Conservation (phyloP, 1,140 invertebrate species). For the Venturia canescens region DNA sequence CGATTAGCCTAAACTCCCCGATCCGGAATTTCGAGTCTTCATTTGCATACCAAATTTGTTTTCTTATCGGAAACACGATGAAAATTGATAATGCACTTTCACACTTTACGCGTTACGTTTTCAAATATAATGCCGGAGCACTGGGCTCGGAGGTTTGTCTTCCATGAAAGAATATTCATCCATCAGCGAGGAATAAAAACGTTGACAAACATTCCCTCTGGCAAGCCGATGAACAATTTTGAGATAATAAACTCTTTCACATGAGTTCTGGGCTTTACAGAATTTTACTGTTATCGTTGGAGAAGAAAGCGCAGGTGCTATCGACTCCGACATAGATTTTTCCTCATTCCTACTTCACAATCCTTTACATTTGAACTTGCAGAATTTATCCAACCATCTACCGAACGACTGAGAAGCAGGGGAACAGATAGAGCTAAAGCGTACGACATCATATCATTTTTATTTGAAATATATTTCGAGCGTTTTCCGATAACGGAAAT, state of each 20-base stretch:
- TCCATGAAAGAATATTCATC: too few relatives aligned
- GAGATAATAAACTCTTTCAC: too few relatives aligned
- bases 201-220: too few relatives aligned
- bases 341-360: not conserved
- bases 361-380: not conserved
- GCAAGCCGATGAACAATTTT: too few relatives aligned
- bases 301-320: too few relatives aligned
- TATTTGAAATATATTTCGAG: not conserved
- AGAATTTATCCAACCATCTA: not conserved
- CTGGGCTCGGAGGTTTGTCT: too few relatives aligned
- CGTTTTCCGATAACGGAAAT: not conserved
- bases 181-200: too few relatives aligned
- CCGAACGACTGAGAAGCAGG: not conserved
- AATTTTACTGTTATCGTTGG: too few relatives aligned
- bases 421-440: not conserved
- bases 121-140: too few relatives aligned
- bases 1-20: not conserved
- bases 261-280: too few relatives aligned
- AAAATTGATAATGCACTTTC: not conserved
- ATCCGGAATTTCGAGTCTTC: not conserved
- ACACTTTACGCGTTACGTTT: too few relatives aligned
- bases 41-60: not conserved
- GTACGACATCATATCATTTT: not conserved
- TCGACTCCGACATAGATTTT: too few relatives aligned
- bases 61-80: not conserved